Evolutionary conservation across 2,797 vertebrate species (phyloP), one percentile per base, ranked within the genome.

Genomic region (Adrianichthys oophorus): DNA sequence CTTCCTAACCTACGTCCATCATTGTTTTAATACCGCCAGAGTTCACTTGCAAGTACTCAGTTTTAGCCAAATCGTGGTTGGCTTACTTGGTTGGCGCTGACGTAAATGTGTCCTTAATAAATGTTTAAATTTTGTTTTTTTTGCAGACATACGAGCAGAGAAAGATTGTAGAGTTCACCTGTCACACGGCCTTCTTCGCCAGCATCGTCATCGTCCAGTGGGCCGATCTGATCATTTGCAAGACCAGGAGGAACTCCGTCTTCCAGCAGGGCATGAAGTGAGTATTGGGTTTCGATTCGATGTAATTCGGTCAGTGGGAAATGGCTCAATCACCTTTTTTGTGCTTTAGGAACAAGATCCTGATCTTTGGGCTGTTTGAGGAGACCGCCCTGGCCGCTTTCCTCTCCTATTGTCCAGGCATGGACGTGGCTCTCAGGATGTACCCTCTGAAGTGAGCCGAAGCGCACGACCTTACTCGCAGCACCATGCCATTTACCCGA

Each of bases 181-280:
- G 97, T 81, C 97, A 98, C 75, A 98, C 96, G 0, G 91, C 97
- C 15, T 98, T 98, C 93, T 98, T 98, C 4, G 92, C 89, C 85
- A 98, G 96, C 65, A 98, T 98, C 1, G 97, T 98, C 79, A 90
- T 98, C 2, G 97, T 98, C 17, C 97, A 98, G 79, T 98, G 96
- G 97, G 95, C 96, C 0, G 97, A 98, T 76, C 72, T 98, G 85
- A 93, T 98, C 82, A 94, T 98, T 86, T 98, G 97, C 42, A 98
- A 98, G 88, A 98, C 97, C 81, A 90, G 96, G 85, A 96, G 95
- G 89, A 98, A 98, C 85, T 98, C 96, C 0, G 93, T 98, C 78
- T 93, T 98, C 91, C 96, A 98, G 55, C 96, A 98, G 84, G 97
- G 97, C 26, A 98, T 98, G 95, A 96, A 95, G 97, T 97, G 85